A percentile compares a stretch with the other conserved stretches of the same genome.
These are phyloP conservation scores for Mormyrops boulengeri DNA, from an alignment of 2,797 vertebrate genomes.

Conservation along the genomic window DNA sequence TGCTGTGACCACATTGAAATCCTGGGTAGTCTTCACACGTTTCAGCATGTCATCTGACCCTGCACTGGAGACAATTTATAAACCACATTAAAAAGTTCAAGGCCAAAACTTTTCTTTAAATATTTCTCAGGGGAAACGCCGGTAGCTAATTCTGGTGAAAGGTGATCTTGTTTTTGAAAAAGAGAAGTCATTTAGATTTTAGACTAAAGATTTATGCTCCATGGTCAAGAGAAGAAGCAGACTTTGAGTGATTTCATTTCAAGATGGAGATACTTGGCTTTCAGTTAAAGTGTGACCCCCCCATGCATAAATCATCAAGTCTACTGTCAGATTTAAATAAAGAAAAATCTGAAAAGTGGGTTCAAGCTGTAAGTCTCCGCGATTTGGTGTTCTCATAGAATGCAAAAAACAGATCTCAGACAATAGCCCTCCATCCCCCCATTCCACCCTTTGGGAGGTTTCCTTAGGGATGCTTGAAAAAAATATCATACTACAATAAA, in stretches of 20 bases:
- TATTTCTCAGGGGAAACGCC: not conserved
- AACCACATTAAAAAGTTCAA: not conserved
- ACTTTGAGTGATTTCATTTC: conserved; percentile 1
- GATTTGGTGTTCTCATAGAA: not conserved
- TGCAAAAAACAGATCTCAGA: not conserved
- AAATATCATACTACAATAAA: not conserved
- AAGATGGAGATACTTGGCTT: not conserved
- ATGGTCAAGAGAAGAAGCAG: not conserved
- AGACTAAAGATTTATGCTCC: not conserved
- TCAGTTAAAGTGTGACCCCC: not conserved
- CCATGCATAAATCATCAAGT: not conserved
- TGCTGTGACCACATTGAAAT: not conserved
- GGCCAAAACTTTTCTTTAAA: not conserved
- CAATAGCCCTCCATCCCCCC: not conserved
- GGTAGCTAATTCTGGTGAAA: not conserved
- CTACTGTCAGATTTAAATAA: not conserved
- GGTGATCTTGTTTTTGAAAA: not conserved
- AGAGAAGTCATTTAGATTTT: not conserved
- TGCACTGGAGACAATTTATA: not conserved
- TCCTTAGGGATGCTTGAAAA: not conserved
- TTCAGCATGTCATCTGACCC: not conserved
- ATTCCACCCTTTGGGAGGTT: not conserved
- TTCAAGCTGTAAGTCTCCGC: not conserved
- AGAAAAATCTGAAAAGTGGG: not conserved
- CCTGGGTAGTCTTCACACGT: not conserved